phyloP scores from a whole-genome alignment of 2,888 invertebrate species.

The Tetranychus truncatus region DNA sequence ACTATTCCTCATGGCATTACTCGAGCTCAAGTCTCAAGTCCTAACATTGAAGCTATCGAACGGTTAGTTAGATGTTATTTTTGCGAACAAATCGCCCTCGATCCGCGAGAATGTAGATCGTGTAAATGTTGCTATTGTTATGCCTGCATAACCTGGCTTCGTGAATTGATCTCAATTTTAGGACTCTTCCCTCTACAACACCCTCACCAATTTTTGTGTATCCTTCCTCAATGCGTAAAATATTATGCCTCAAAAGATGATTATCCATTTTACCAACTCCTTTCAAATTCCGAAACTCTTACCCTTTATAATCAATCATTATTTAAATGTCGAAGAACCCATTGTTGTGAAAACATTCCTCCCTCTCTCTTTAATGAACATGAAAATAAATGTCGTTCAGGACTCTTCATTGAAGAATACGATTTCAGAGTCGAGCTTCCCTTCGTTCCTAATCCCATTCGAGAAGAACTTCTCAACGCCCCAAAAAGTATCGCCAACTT shows the following conservation, averaged over 20 bases:
- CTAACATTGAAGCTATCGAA: background rate
- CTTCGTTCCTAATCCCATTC: too few relatives aligned
- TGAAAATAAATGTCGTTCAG: too few relatives aligned
- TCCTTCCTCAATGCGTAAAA: background rate
- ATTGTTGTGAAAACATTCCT: too few relatives aligned
- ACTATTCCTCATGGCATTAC: background rate
- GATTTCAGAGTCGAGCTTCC: too few relatives aligned
- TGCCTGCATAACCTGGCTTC: background rate
- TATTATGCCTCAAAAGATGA: background rate
- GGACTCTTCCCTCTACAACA: background rate
- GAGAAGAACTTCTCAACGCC: too few relatives aligned
- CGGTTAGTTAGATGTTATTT: background rate
- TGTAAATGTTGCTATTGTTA: background rate
- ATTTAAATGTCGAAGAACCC: too few relatives aligned
- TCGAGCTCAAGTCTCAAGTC: background rate
- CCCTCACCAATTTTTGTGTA: background rate
- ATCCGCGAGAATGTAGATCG: background rate
- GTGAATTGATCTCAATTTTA: background rate
- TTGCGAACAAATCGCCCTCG: background rate
- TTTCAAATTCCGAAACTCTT: background rate
- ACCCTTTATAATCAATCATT: background rate
- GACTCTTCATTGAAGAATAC: too few relatives aligned
- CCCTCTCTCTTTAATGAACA: too few relatives aligned
- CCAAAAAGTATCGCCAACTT: too few relatives aligned
- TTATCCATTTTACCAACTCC: background rate